Evolutionary conservation across 2,888 invertebrate species (phyloP).

Genomic region (Lasioglossum calceatum): DNA sequence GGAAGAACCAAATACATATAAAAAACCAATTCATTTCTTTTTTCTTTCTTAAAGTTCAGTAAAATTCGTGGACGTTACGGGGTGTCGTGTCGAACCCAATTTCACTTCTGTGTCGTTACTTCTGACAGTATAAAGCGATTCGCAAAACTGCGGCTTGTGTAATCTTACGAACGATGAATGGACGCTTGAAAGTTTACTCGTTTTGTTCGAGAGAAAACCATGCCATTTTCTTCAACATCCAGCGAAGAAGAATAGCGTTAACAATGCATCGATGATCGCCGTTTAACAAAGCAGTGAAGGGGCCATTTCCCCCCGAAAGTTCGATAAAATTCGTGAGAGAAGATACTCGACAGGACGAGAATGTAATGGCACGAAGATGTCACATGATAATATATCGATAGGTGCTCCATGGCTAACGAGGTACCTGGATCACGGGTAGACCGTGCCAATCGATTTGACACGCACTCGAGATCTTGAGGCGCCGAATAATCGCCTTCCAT

Average conservation of each 20-base stretch:
- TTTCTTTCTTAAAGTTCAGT: too few relatives aligned
- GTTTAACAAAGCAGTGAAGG: conserved; percentile 41
- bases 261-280: not conserved
- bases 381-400: conserved; percentile 65
- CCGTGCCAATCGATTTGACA: conserved; percentile 68
- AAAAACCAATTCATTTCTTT: too few relatives aligned
- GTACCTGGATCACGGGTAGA: conserved; percentile 62
- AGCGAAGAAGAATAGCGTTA: not conserved
- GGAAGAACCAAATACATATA: too few relatives aligned
- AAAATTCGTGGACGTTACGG: conserved; percentile 13
- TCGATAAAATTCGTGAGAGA: conserved; percentile 18
- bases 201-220: not conserved
- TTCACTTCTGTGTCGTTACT: not conserved
- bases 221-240: not conserved
- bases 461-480: conserved; percentile 60
- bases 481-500: conserved; percentile 68
- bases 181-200: not conserved
- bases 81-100: conserved; percentile 8
- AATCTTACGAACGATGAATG: not conserved
- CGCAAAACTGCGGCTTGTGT: not conserved
- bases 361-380: conserved; percentile 52
- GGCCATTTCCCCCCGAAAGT: conserved; percentile 4
- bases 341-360: conserved; percentile 38
- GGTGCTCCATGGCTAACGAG: conserved; percentile 62
- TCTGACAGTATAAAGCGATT: not conserved